Evolutionary conservation across 2,797 vertebrate genomes (phyloP).

Genomic region (Siniperca scherzeri): DNA sequence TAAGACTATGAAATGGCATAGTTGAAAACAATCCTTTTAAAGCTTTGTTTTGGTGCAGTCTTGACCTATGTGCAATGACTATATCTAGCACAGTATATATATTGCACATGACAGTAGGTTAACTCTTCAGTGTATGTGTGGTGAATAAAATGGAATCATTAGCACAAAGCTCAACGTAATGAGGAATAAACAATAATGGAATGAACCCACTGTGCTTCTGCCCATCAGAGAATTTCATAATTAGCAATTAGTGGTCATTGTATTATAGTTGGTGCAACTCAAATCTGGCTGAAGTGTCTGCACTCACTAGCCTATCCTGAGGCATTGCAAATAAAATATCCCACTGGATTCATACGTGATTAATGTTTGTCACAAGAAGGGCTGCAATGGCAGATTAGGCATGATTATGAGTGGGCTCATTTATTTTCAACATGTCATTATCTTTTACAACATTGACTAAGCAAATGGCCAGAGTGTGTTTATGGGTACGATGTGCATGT

Average conservation of each 20-base stretch:
- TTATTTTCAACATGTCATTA: slow-evolving; percentile 87
- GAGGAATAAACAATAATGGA: slow-evolving; percentile 78
- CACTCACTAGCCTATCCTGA: slow-evolving; percentile 71
- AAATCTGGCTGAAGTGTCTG: slow-evolving; percentile 73
- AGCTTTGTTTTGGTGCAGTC: slow-evolving; percentile 70
- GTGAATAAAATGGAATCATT: slow-evolving; percentile 76
- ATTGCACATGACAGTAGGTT: slow-evolving; percentile 51
- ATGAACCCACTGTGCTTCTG: slow-evolving; percentile 64
- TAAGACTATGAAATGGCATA: slow-evolving; percentile 73
- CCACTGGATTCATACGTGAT: slow-evolving; percentile 80
- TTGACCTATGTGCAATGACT: slow-evolving; percentile 70
- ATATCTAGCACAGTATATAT: slow-evolving; percentile 41
- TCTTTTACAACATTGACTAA: slow-evolving; percentile 81
- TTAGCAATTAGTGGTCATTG: slow-evolving; percentile 82
- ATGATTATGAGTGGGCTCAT: slow-evolving; percentile 84
- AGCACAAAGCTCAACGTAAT: slow-evolving; percentile 71
- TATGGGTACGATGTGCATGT: slow-evolving; percentile 41
- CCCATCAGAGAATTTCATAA: slow-evolving; percentile 77
- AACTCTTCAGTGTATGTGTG: slow-evolving; percentile 53
- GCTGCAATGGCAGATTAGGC: slow-evolving; percentile 85
- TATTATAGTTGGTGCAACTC: slow-evolving; percentile 73
- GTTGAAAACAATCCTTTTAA: slow-evolving; percentile 70
- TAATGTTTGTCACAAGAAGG: slow-evolving; percentile 81
- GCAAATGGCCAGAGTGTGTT: slow-evolving; percentile 76
- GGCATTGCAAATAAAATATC: slow-evolving; percentile 76